Evolutionary conservation across 2,888 invertebrate species (phyloP).

Genomic region (Amitus sp.): DNA sequence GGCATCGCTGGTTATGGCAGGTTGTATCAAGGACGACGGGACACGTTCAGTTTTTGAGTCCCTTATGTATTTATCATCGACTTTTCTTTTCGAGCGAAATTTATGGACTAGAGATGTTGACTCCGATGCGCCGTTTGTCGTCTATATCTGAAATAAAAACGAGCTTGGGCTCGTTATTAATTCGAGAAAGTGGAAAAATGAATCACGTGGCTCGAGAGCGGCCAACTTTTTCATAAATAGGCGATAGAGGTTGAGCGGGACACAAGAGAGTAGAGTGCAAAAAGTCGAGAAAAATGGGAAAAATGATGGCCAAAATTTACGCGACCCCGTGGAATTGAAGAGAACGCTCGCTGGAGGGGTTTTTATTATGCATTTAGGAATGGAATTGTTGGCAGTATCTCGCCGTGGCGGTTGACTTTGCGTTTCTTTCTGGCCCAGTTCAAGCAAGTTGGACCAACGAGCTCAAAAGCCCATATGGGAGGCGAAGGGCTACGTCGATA

Average conservation of each 20-base stretch:
- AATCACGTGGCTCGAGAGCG: not conserved
- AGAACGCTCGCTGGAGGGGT: slow-evolving; percentile 39
- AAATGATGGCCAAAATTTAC: slow-evolving; percentile 34
- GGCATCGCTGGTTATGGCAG: slow-evolving; percentile 42
- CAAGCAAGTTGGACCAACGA: slow-evolving; percentile 50
- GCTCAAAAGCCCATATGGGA: slow-evolving; percentile 49
- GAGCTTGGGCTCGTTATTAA: no score
- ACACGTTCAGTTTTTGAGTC: slow-evolving; percentile 11
- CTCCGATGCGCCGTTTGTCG: slow-evolving; percentile 12
- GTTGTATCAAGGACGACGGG: slow-evolving; percentile 34
- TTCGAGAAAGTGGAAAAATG: not conserved
- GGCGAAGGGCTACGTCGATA: slow-evolving; percentile 56
- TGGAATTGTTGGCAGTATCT: slow-evolving; percentile 59
- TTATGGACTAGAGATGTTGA: no score
- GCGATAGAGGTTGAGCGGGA: not conserved
- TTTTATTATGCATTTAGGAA: slow-evolving; percentile 55
- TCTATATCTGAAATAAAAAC: no score
- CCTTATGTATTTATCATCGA: slow-evolving; percentile 32
- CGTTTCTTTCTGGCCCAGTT: slow-evolving; percentile 59
- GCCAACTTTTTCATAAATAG: not conserved
- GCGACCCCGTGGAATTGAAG: slow-evolving; percentile 26
- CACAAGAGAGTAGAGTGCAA: not conserved
- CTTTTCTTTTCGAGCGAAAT: slow-evolving; percentile 26
- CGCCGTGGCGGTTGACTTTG: slow-evolving; percentile 56
- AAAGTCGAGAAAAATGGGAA: slow-evolving; percentile 16